Evolutionary conservation across 2,888 invertebrate genomes (phyloP).

Genomic region (Oegoconia quadripuncta): DNA sequence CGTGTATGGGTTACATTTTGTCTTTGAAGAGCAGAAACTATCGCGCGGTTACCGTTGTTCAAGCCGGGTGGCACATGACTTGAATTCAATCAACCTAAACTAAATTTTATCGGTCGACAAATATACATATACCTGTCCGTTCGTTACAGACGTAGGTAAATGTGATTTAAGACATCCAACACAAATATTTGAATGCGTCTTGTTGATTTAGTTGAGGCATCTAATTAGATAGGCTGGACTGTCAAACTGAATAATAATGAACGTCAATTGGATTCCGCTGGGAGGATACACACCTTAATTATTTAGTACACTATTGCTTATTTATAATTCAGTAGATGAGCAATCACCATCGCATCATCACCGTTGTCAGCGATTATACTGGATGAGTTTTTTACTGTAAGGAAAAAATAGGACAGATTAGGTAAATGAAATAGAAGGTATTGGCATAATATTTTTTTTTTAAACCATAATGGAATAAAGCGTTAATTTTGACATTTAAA

Average conservation of each 20-base stretch:
- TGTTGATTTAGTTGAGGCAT: slow-evolving; percentile 40
- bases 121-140: slow-evolving; percentile 69
- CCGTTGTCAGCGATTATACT: too few relatives aligned
- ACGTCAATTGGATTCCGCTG: slow-evolving; percentile 29
- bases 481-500: too few relatives aligned
- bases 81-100: slow-evolving; percentile 64
- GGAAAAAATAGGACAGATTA: too few relatives aligned
- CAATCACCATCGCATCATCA: too few relatives aligned
- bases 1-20: slow-evolving; percentile 13
- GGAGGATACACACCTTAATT: neutral
- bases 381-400: too few relatives aligned
- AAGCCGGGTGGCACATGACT: slow-evolving; percentile 43
- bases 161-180: slow-evolving; percentile 71
- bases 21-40: slow-evolving; percentile 14
- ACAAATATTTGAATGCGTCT: slow-evolving; percentile 70
- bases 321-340: too few relatives aligned
- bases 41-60: slow-evolving; percentile 14
- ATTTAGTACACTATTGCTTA: too few relatives aligned
- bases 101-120: slow-evolving; percentile 64
- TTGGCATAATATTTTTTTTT: too few relatives aligned
- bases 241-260: slow-evolving; percentile 57
- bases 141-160: slow-evolving; percentile 63
- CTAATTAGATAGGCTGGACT: slow-evolving; percentile 61
- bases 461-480: too few relatives aligned
- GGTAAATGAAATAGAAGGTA: too few relatives aligned